phyloP scores from a whole-genome alignment of 2,113 vertebrate genomes.

The Isurus oxyrinchus region DNA sequence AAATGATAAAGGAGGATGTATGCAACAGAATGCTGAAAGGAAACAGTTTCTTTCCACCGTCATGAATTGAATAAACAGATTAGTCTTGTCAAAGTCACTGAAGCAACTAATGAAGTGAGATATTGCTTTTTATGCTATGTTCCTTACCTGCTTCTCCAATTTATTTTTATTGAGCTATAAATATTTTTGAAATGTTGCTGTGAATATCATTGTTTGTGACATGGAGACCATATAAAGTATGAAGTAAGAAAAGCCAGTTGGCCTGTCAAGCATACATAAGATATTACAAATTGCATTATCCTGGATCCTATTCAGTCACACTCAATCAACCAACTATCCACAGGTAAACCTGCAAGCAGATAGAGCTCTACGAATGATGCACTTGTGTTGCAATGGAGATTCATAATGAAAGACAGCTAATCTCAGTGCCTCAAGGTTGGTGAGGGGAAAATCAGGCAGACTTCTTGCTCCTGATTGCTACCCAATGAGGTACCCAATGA shows the following conservation, averaged over 20 bases:
- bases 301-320: neutral
- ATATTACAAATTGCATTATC: neutral
- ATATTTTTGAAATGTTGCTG: neutral
- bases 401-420: neutral
- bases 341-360: neutral
- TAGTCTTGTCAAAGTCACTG: neutral
- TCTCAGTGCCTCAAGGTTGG: neutral
- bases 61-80: neutral
- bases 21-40: neutral
- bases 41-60: neutral
- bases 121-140: neutral
- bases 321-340: neutral
- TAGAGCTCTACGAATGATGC: neutral
- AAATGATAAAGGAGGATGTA: neutral
- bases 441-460: neutral
- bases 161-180: conserved; percentile 1
- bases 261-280: neutral
- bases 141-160: neutral
- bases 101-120: neutral
- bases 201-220: neutral
- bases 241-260: neutral
- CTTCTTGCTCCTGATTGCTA: neutral
- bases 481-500: neutral
- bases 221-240: neutral
- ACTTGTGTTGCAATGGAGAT: neutral